Evolutionary conservation across 2,888 invertebrate genomes (phyloP).

Genomic region (Heliconius aoede): DNA sequence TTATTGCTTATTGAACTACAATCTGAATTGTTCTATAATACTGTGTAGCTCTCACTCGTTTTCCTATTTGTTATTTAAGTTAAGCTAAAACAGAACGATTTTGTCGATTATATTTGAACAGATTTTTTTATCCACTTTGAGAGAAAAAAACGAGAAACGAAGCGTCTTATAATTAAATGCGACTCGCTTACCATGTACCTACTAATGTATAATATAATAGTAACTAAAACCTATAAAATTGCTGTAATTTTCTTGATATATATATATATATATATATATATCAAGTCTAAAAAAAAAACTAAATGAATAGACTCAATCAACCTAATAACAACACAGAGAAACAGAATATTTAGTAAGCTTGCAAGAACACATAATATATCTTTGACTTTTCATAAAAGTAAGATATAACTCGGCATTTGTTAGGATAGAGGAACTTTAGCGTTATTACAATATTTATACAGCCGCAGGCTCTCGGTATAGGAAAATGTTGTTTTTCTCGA

Average conservation of each 20-base stretch:
- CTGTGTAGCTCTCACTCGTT: neutral
- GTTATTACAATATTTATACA: slow-evolving; percentile 1
- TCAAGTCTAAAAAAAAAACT: no score
- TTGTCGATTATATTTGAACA: neutral
- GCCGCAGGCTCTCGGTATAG: neutral
- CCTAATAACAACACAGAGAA: neutral
- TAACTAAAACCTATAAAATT: no score
- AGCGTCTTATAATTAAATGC: no score
- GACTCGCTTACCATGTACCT: no score
- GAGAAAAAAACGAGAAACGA: no score
- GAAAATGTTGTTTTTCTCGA: neutral
- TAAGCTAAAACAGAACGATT: neutral
- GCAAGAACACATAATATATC: neutral
- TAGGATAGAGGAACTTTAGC: neutral
- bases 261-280: no score
- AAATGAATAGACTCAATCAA: neutral
- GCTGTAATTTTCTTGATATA: no score
- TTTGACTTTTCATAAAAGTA: neutral
- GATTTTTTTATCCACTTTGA: no score
- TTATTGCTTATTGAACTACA: neutral
- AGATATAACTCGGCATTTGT: neutral
- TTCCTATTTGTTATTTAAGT: no score
- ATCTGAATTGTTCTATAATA: neutral
- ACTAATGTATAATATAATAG: no score
- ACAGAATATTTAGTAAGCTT: neutral